Conservation (phyloP, 2,888 invertebrate genomes). For the Volucella zonaria region DNA sequence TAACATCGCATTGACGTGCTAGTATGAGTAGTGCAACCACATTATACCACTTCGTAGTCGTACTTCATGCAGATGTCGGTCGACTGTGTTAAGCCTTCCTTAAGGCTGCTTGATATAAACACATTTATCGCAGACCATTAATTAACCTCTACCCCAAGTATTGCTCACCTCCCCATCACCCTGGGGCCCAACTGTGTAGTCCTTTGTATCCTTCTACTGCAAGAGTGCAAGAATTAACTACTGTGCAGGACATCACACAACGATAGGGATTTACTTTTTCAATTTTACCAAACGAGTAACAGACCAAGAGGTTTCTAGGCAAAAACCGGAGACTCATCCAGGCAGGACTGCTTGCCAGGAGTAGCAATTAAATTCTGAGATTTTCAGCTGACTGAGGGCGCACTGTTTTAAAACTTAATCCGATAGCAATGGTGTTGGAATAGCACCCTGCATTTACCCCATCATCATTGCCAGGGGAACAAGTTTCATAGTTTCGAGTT, state of each 20-base stretch:
- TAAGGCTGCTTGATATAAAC: constrained; percentile 62
- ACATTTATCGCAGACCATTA: constrained; percentile 72
- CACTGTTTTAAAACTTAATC: constrained; percentile 65
- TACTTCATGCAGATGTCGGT: constrained; percentile 14
- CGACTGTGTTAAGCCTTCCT: constrained; percentile 40
- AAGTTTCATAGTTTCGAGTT: constrained; percentile 39
- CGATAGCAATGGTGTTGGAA: constrained; percentile 38
- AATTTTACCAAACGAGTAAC: constrained; percentile 57
- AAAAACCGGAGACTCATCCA: constrained; percentile 6
- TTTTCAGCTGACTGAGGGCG: constrained; percentile 47
- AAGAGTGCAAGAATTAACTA: constrained; percentile 58
- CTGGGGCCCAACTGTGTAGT: constrained; percentile 11
- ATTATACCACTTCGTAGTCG: background rate
- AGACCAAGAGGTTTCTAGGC: constrained; percentile 15
- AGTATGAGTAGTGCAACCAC: background rate
- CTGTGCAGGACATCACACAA: constrained; percentile 61
- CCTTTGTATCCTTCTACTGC: background rate
- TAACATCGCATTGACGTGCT: constrained; percentile 42
- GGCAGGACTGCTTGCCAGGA: constrained; percentile 44
- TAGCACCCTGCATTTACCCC: constrained; percentile 33
- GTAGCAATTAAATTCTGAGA: constrained; percentile 72
- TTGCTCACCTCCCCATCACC: background rate
- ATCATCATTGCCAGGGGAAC: constrained; percentile 1
- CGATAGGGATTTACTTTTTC: constrained; percentile 68
- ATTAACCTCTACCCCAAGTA: constrained; percentile 45